Evolutionary conservation across 2,113 vertebrate species (phyloP).

Genomic region (Cottus gobio): DNA sequence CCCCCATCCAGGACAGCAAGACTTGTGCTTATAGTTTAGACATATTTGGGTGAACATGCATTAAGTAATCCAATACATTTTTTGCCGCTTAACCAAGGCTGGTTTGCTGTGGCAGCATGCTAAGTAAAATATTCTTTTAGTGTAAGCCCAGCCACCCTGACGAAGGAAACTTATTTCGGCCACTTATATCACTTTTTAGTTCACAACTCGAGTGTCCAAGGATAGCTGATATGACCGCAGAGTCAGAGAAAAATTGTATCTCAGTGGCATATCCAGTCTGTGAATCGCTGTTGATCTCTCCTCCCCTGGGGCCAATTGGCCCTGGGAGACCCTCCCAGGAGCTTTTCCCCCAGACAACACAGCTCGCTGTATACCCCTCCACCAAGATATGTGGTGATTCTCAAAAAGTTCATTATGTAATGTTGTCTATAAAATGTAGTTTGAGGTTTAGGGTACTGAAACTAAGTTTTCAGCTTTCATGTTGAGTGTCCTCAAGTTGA

Average conservation of each 20-base stretch:
- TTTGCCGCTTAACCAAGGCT: not conserved
- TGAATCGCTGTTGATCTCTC: not conserved
- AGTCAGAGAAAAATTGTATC: not conserved
- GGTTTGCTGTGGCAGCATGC: not conserved
- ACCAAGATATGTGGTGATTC: not conserved
- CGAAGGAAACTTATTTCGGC: not conserved
- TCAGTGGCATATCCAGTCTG: not conserved
- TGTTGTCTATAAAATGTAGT: not conserved
- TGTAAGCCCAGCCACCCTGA: not conserved
- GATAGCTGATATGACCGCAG: not conserved
- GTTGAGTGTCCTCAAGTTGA: not conserved
- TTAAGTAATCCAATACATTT: constrained; percentile 1
- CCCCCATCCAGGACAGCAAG: not conserved
- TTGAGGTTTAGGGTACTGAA: not conserved
- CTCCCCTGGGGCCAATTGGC: not conserved
- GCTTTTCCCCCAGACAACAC: not conserved
- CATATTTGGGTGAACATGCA: not conserved
- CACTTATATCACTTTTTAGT: not conserved
- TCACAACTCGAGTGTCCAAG: not conserved
- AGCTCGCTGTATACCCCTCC: not conserved
- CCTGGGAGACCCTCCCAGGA: not conserved
- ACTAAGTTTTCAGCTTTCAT: not conserved
- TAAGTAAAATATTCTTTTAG: not conserved
- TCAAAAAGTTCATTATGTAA: not conserved
- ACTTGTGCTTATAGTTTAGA: not conserved